Base-by-base conservation (phyloP, 2,113 vertebrate genomes). In the Cyanocitta stelleri region DNA sequence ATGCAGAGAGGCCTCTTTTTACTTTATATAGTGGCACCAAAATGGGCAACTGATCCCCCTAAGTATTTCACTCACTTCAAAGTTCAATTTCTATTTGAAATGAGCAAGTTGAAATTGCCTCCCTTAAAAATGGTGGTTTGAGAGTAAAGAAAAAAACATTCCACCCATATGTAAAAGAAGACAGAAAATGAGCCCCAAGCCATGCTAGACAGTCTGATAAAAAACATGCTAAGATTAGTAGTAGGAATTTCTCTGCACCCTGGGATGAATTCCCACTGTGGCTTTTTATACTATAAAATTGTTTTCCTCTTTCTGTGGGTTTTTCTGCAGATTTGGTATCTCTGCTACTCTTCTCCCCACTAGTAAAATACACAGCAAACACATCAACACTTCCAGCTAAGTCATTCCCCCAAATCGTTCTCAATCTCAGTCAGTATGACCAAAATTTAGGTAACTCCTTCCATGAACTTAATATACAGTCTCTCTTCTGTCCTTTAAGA, bases 191-290 rank as follows among this genome's bases (percentile, higher is more conserved):
- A 94, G 48, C 67, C 33, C 2, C 46, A 77, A 74, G 39, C 35
- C 46, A 39, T 1, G 2, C 24, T 85, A 91, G 81, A 85, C 59
- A 91, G 87, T 59, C 92, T 93, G 94, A 96, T 83, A 95, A 91
- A 92, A 96, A 89, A 54, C 62, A 85, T 1, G 21, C 58, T 93
- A 89, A 89, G 85, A 88, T 90, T 77, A 66, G 30, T 30, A 85
- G 71, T 5, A 78, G 59, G 20, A 89, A 83, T 62, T 61, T 76
- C 43, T 90, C 63, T 87, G 23, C 43, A 87, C 55, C 82, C 67
- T 80, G 63, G 67, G 43, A 55, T 33, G 5, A 93, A 82, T 77
- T 73, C 35, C 63, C 71, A 67, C 26, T 74, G 51, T 1, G 19
- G 27, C 16, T 81, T 92, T 79, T 76, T 62, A 73, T 20, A 55